Percentiles rank a stretch among this genome's conserved stretches.
These are phyloP conservation scores for Lagria hirta DNA, from an alignment of 2,888 invertebrate genomes.

Conservation along the genomic window DNA sequence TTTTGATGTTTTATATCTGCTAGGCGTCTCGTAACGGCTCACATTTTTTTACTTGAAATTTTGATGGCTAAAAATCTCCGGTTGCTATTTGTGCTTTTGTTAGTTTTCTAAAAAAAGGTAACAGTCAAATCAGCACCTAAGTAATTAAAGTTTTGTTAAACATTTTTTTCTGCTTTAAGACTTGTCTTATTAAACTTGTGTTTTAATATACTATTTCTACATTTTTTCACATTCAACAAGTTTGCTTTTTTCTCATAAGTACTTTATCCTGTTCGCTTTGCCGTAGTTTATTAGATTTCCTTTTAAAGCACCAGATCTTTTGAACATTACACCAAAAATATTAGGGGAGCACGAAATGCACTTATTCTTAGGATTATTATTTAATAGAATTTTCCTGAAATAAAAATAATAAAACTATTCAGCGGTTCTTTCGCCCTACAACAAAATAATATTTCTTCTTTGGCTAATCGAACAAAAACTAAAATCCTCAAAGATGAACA, in stretches of 20 bases:
- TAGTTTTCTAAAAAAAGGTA: no score
- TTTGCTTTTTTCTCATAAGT: slow-evolving; percentile 13
- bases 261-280: slow-evolving; percentile 21
- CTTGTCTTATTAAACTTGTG: no score
- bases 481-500: slow-evolving; percentile 17
- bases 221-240: slow-evolving; percentile 20
- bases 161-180: no score
- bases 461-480: slow-evolving; percentile 24
- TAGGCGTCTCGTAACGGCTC: no score
- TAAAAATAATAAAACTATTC: slow-evolving; percentile 16
- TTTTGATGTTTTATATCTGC: no score
- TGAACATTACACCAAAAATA: slow-evolving; percentile 29
- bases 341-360: slow-evolving; percentile 21
- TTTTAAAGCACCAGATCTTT: slow-evolving; percentile 28
- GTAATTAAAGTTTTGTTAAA: no score
- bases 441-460: slow-evolving; percentile 11
- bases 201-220: no score
- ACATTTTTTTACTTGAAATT: no score
- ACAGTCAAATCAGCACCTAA: no score
- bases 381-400: slow-evolving; percentile 24
- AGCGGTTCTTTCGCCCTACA: slow-evolving; percentile 5
- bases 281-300: slow-evolving; percentile 31
- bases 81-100: no score
- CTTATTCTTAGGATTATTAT: slow-evolving; percentile 18
- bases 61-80: no score